Base-by-base conservation (phyloP, 37 sponge, comb jelly and placozoan genomes). In the Lycopodina hypogea region DNA sequence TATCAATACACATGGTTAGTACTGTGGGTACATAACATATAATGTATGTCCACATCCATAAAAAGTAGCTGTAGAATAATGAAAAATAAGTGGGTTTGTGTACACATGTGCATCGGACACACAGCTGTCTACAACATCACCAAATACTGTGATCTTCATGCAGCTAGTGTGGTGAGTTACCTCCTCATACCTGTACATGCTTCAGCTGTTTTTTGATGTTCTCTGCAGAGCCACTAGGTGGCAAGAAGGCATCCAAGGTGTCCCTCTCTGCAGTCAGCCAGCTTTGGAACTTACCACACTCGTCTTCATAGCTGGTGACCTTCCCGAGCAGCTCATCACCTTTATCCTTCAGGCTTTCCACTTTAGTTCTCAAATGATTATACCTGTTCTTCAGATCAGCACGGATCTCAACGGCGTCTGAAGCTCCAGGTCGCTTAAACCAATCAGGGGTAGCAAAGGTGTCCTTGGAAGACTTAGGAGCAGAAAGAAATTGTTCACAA, bases 381-480 rank as follows among this genome's bases (percentile, higher is more conserved):
- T 78, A 90, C 8, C 90, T 58, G 39, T 35, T 53, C 3, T 86
- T 57, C 57, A 90, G 65, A 30, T 90, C 72, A 66, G 78, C 82
- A 29, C 81, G 86, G 9, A 71, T 78, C 30, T 76, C 82, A 0
- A 90, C 52, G 0, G 81, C 86, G 52, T 85, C 90, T 15, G 56
- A 37, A 22, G 86, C 90, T 24, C 90, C 90, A 34, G 86, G 83
- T 33, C 90, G 51, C 68, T 72, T 50, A 60, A 85, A 45, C 78
- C 88, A 90, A 28, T 74, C 84, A 45, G 88, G 81, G 0, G 58
- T 38, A 36, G 53, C 61, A 4, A 12, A 48, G 8, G 66, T 32
- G 30, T n/a, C 32, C 0, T 61, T 45, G 28, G n/a, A 28, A 22
- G 23, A 18, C 21, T 30, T 9, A 26, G 22, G 9, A 23, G 37